These are phyloP conservation scores for Punctoribates punctum DNA, from an alignment of 2,888 invertebrate genomes.

Conservation along the genomic window DNA sequence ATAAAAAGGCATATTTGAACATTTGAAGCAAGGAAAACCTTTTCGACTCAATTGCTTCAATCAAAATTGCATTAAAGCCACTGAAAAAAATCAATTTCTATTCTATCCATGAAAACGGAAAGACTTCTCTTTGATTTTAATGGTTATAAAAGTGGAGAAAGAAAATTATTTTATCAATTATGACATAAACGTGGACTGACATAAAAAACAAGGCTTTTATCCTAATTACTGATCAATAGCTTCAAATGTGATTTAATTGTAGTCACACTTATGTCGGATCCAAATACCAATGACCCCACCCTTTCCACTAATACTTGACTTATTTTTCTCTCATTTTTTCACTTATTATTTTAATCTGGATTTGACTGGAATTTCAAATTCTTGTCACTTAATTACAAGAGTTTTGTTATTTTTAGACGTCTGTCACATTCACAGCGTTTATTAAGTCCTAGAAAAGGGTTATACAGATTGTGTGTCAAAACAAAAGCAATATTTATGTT, in stretches of 20 bases:
- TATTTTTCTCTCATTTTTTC: background rate
- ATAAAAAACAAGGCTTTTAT: slow-evolving; percentile 12
- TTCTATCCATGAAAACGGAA: background rate
- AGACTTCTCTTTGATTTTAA: too few relatives aligned
- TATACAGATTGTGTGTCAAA: background rate
- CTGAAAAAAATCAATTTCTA: slow-evolving; percentile 6
- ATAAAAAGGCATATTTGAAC: background rate
- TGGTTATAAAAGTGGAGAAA: too few relatives aligned
- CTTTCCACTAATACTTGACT: background rate
- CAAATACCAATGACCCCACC: background rate
- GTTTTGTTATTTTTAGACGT: background rate
- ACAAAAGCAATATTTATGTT: too few relatives aligned
- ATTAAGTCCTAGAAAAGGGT: background rate
- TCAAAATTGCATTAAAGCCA: slow-evolving; percentile 6
- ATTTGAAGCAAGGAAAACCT: background rate
- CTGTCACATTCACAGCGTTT: background rate
- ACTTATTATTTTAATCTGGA: background rate
- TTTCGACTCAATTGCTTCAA: slow-evolving; percentile 2
- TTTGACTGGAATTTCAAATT: background rate
- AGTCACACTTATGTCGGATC: background rate
- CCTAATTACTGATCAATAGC: slow-evolving; percentile 9
- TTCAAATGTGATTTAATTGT: background rate
- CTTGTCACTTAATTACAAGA: background rate
- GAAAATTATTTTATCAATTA: slow-evolving; percentile 2
- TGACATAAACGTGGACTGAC: background rate